Evolutionary conservation across 2,113 vertebrate species (phyloP).

Genomic region (Hypomesus transpacificus): DNA sequence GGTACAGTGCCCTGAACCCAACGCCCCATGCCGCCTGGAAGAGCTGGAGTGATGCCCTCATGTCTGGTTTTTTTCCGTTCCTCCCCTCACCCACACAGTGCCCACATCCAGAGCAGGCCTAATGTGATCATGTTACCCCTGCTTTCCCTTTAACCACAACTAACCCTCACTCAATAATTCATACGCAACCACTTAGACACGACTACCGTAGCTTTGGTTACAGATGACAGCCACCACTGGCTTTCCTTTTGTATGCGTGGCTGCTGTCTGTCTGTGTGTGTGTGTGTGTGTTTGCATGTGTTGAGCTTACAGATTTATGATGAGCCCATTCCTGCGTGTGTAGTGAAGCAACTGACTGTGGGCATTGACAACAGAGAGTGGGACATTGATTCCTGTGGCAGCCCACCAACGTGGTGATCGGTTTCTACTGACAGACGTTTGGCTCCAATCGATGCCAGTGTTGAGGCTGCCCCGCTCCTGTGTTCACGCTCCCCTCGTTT

Average conservation of each 20-base stretch:
- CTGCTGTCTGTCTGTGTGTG: not conserved
- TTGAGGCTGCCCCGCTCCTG: too few relatives aligned
- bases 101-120: not conserved
- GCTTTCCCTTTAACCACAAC: not conserved
- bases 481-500: too few relatives aligned
- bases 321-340: too few relatives aligned
- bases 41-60: not conserved
- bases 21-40: too few relatives aligned
- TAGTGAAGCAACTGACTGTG: too few relatives aligned
- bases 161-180: constrained; percentile 3
- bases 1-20: too few relatives aligned
- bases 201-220: constrained; percentile 1
- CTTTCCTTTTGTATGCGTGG: not conserved
- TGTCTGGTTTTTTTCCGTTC: not conserved
- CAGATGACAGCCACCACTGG: not conserved
- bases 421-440: too few relatives aligned
- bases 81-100: not conserved
- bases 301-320: not conserved
- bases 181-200: not conserved
- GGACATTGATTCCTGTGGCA: too few relatives aligned
- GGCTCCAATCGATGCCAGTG: too few relatives aligned
- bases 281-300: not conserved
- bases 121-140: not conserved
- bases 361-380: too few relatives aligned
- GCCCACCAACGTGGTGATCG: too few relatives aligned